Percentiles rank a stretch among this genome's conserved stretches.
Conservation (phyloP, 2,797 vertebrate genomes). For the Hyperoplus immaculatus region DNA sequence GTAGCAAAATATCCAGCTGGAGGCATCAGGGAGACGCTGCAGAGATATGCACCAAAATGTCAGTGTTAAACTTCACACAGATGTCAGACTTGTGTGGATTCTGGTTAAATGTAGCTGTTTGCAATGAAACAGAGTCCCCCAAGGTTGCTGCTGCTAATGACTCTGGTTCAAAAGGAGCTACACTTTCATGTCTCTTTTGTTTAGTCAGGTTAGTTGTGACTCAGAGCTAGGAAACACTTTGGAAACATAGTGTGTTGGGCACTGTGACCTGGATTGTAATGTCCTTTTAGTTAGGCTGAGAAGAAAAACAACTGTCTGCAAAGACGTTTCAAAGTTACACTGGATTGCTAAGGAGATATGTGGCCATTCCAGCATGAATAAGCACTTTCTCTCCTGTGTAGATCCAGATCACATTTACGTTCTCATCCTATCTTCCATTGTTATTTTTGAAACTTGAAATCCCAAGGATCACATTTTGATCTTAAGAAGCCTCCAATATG, state of each 20-base stretch:
- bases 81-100: constrained; percentile 43
- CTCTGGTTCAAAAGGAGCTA: constrained; percentile 71
- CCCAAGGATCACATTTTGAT: constrained; percentile 44
- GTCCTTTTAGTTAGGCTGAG: constrained; percentile 35
- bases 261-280: constrained; percentile 61
- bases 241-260: constrained; percentile 40
- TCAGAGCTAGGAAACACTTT: constrained; percentile 63
- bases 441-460: constrained; percentile 40
- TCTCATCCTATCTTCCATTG: constrained; percentile 19
- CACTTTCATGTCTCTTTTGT: constrained; percentile 78
- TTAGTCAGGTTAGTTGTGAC: constrained; percentile 69
- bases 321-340: constrained; percentile 70
- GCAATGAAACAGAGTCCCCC: constrained; percentile 48
- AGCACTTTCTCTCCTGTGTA: constrained; percentile 34
- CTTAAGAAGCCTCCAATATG: constrained; percentile 30
- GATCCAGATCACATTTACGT: constrained; percentile 42
- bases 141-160: constrained; percentile 74
- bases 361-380: constrained; percentile 29
- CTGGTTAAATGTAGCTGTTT: constrained; percentile 37
- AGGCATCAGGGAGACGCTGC: constrained; percentile 1
- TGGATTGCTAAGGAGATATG: constrained; percentile 21
- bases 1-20: constrained; percentile 2
- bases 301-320: constrained; percentile 34
- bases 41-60: constrained; percentile 3
- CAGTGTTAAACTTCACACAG: constrained; percentile 33